These are phyloP conservation scores for Distichodus sexfasciatus DNA, from an alignment of 2,797 vertebrate species.

Conservation along the genomic window DNA sequence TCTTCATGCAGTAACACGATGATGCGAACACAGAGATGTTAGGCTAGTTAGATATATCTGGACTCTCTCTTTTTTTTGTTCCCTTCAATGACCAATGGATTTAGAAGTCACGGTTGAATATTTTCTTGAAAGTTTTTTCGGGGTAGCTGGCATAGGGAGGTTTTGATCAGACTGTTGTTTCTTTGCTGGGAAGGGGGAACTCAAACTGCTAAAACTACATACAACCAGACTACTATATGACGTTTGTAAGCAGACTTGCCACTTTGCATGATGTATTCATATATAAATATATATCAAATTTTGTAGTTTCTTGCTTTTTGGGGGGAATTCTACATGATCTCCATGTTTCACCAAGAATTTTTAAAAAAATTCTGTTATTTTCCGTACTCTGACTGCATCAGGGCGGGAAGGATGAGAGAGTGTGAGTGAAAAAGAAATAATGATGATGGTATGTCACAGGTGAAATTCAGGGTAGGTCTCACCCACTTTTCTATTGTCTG, in stretches of 20 bases:
- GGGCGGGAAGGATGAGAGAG: conserved; percentile 39
- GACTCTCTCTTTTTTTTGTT: conserved; percentile 58
- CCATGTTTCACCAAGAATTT: conserved; percentile 23
- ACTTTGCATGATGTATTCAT: conserved; percentile 80
- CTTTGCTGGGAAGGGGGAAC: conserved; percentile 53
- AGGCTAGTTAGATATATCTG: conserved; percentile 56
- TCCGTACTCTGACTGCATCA: conserved; percentile 22
- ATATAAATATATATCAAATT: conserved; percentile 74
- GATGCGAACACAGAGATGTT: conserved; percentile 34
- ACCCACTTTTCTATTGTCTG: conserved; percentile 55
- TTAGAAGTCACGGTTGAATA: conserved; percentile 66
- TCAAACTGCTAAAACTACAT: conserved; percentile 60
- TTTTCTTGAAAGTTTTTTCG: conserved; percentile 51
- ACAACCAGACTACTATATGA: conserved; percentile 70
- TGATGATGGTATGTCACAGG: conserved; percentile 65
- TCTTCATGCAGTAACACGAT: conserved; percentile 38
- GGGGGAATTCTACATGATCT: conserved; percentile 50
- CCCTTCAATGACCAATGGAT: conserved; percentile 58
- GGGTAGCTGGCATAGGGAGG: conserved; percentile 47
- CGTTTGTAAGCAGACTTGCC: conserved; percentile 74
- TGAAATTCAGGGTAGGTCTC: conserved; percentile 59
- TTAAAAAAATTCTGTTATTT: conserved; percentile 50
- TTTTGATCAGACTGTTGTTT: conserved; percentile 51
- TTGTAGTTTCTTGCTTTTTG: conserved; percentile 67
- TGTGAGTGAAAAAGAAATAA: conserved; percentile 42